phyloP scores from a whole-genome alignment of 2,888 invertebrate species.

The Nomada lathburiana region DNA sequence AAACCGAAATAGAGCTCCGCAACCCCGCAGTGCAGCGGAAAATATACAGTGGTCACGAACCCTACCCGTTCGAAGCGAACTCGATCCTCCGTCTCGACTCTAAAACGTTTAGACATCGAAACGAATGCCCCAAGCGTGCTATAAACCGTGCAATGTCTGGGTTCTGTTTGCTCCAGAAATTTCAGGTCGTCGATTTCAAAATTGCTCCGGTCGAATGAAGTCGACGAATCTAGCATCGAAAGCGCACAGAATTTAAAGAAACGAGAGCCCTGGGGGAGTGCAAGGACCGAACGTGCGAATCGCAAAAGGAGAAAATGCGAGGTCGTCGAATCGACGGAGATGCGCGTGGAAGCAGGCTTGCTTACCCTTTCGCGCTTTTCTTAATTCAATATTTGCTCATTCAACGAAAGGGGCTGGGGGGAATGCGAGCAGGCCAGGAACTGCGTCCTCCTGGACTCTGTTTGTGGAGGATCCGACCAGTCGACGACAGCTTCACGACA shows the following conservation, averaged over 20 bases:
- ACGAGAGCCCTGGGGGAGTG: neutral
- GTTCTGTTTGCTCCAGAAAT: too few species aligned
- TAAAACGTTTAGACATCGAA: neutral
- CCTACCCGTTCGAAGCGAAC: neutral
- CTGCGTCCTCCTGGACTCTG: constrained; percentile 42
- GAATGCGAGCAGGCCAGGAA: neutral
- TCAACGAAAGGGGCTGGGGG: neutral
- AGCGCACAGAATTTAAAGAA: neutral
- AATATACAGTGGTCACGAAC: neutral
- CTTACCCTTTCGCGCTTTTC: constrained; percentile 52
- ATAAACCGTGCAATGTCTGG: neutral
- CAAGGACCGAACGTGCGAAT: too few species aligned
- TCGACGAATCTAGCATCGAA: neutral
- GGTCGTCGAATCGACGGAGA: constrained; percentile 53
- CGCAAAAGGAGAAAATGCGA: constrained; percentile 33
- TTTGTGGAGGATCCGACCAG: constrained; percentile 50
- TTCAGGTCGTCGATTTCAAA: too few species aligned
- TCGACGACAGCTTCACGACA: constrained; percentile 76
- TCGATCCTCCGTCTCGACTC: neutral
- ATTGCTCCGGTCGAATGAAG: too few species aligned
- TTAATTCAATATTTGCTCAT: constrained; percentile 72
- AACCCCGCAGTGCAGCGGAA: neutral
- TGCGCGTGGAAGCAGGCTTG: constrained; percentile 30
- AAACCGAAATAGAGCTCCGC: neutral
- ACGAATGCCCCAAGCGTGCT: neutral